Evolutionary conservation across 2,797 vertebrate species (phyloP).

Genomic region (Geotrypetes seraphini): DNA sequence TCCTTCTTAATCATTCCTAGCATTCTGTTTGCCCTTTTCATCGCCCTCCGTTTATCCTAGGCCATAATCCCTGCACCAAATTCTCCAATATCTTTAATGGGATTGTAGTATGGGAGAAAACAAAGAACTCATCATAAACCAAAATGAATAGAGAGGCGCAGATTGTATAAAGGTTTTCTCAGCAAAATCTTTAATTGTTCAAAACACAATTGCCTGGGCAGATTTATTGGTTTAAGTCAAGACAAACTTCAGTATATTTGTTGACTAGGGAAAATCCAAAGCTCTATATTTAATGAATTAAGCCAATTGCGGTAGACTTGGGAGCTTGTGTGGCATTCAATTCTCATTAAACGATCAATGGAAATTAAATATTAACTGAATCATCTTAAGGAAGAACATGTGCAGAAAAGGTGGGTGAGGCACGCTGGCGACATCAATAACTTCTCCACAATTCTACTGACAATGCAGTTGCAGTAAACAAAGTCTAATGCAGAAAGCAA

Average conservation of each 20-base stretch:
- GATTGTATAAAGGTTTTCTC: no score
- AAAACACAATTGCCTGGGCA: not conserved
- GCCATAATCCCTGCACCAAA: no score
- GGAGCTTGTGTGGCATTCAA: slow-evolving; percentile 21
- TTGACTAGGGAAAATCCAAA: not conserved
- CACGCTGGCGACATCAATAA: slow-evolving; percentile 1
- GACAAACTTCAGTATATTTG: not conserved
- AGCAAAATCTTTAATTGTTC: no score
- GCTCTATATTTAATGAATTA: not conserved
- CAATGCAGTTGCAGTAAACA: not conserved
- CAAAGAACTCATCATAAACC: no score
- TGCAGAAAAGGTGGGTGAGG: not conserved
- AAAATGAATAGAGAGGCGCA: no score
- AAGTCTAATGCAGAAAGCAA: not conserved
- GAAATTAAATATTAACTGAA: slow-evolving; percentile 15
- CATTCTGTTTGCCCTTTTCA: no score
- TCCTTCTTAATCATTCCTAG: no score
- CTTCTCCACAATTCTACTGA: not conserved
- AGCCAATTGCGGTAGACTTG: slow-evolving; percentile 3
- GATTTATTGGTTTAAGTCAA: not conserved
- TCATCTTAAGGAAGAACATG: not conserved
- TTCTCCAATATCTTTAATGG: no score
- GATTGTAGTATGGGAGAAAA: no score
- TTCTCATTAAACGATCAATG: slow-evolving; percentile 12
- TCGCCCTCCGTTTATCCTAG: no score